These are phyloP conservation scores for Mesochorus sp. DNA, from an alignment of 2,888 invertebrate species.

Conservation along the genomic window DNA sequence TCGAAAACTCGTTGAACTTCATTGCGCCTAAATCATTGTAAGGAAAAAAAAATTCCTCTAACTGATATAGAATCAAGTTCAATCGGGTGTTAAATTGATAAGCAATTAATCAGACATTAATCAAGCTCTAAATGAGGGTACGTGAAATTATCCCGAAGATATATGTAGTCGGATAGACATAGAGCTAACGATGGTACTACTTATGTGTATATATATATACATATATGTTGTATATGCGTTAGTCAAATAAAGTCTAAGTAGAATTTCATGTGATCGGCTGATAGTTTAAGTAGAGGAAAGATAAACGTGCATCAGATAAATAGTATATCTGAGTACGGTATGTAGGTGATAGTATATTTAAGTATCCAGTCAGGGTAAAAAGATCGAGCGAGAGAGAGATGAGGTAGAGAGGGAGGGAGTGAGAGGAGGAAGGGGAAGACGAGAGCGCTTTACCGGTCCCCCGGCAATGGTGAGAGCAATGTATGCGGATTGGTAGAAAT, in stretches of 20 bases:
- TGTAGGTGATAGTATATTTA: conserved; percentile 39
- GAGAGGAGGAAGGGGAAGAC: conserved; percentile 11
- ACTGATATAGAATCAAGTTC: no score
- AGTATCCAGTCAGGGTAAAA: conserved; percentile 41
- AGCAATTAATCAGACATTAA: conserved; percentile 13
- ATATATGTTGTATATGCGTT: neutral
- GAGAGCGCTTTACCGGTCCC: conserved; percentile 59
- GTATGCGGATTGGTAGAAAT: conserved; percentile 61
- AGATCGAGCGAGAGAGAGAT: no score
- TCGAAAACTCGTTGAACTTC: no score
- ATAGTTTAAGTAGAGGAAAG: conserved; percentile 57
- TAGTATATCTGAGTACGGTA: conserved; percentile 17
- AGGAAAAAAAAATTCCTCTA: no score
- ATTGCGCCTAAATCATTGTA: no score
- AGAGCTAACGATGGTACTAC: conserved; percentile 3
- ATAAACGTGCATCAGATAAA: conserved; percentile 40
- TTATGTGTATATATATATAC: neutral
- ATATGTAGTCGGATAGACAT: neutral
- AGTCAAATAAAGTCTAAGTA: conserved; percentile 45
- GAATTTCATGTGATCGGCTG: conserved; percentile 54
- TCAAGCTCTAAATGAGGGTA: neutral
- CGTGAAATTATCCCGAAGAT: neutral
- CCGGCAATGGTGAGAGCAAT: conserved; percentile 41
- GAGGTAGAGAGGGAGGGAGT: conserved; percentile 28
- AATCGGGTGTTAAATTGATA: neutral